phyloP scores from a whole-genome alignment of 2,888 invertebrate species.

The Sericinus montela region DNA sequence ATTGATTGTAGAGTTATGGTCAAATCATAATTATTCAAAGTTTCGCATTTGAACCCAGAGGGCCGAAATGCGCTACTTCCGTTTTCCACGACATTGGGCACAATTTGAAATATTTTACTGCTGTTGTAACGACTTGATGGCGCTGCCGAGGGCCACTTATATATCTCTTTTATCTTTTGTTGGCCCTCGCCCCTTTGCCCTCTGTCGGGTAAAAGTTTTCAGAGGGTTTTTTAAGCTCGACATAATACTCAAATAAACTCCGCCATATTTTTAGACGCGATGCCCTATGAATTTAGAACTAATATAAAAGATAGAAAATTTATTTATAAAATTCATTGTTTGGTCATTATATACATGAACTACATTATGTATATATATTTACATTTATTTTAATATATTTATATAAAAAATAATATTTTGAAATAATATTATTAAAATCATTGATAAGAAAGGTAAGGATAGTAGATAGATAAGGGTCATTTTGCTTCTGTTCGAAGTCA shows the following conservation, averaged over 20 bases:
- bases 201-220: constrained; percentile 52
- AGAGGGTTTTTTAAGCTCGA: constrained; percentile 51
- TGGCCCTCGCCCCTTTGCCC: constrained; percentile 64
- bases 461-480: no score
- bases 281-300: neutral
- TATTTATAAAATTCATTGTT: no score
- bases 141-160: constrained; percentile 76
- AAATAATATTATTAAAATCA: no score
- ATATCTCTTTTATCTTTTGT: constrained; percentile 78
- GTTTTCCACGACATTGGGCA: constrained; percentile 78
- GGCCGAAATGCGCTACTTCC: constrained; percentile 68
- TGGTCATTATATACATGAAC: no score
- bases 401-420: no score
- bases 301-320: no score
- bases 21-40: constrained; percentile 30
- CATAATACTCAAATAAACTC: constrained; percentile 35
- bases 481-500: no score
- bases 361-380: no score
- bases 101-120: constrained; percentile 80
- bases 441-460: no score
- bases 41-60: constrained; percentile 27
- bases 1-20: constrained; percentile 10
- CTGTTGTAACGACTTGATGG: constrained; percentile 79
- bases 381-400: no score
- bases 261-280: neutral